These are phyloP conservation scores for Cromileptes altivelis DNA, from an alignment of 2,113 vertebrate genomes.

Conservation along the genomic window DNA sequence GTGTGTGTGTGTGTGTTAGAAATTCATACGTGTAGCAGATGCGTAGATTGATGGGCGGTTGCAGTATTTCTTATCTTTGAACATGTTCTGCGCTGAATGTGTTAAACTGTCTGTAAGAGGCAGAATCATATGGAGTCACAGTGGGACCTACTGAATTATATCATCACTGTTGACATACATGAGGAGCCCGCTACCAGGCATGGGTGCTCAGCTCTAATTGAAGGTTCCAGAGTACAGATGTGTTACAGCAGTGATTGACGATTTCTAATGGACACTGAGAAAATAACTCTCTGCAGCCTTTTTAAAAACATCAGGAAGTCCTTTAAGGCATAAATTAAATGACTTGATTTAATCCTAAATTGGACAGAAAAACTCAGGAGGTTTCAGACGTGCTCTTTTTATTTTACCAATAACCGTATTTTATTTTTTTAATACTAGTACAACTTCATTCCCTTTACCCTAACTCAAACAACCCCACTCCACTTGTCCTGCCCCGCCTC, in stretches of 20 bases:
- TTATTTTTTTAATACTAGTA: neutral
- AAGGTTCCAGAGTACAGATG: constrained; percentile 9
- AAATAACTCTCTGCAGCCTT: neutral
- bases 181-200: neutral
- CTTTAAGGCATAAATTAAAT: constrained; percentile 22
- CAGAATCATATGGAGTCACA: neutral
- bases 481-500: constrained; percentile 42
- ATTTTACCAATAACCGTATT: neutral
- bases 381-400: neutral
- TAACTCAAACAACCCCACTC: constrained; percentile 9
- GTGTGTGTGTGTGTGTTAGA: neutral
- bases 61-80: constrained; percentile 9
- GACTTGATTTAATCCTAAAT: constrained; percentile 33
- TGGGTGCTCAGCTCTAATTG: constrained; percentile 11
- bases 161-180: constrained; percentile 10
- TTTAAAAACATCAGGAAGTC: neutral
- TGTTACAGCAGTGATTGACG: neutral
- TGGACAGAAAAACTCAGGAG: neutral
- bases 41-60: neutral
- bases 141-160: constrained; percentile 13
- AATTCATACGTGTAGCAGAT: constrained; percentile 8
- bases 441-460: constrained; percentile 3
- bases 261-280: constrained; percentile 11
- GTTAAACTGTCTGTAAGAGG: neutral
- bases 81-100: constrained; percentile 7